Percentiles rank a stretch among this genome's conserved stretches.
These are phyloP conservation scores for Panagrolaimus sp. DNA, from an alignment of 1,140 invertebrate genomes.

Conservation along the genomic window DNA sequence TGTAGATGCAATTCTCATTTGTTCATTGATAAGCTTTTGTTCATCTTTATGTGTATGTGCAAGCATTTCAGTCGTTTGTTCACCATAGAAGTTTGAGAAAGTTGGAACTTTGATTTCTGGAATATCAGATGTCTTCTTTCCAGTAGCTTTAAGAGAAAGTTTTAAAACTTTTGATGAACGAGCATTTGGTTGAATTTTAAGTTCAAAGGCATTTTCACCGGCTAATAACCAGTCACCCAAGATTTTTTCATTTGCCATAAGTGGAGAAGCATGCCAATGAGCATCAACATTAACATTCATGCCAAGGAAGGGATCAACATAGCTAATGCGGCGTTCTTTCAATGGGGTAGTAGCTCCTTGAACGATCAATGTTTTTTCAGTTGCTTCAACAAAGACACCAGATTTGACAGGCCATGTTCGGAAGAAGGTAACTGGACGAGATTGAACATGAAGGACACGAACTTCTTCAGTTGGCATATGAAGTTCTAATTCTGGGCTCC, in stretches of 20 bases:
- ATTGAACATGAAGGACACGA: constrained; percentile 17
- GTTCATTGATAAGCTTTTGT: no score
- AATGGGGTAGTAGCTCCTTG: neutral
- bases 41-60: no score
- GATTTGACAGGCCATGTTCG: constrained; percentile 20
- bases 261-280: constrained; percentile 11
- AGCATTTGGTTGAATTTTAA: constrained; percentile 1
- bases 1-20: no score
- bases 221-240: neutral
- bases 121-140: neutral
- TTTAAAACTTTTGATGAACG: neutral
- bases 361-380: constrained; percentile 34
- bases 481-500: constrained; percentile 10
- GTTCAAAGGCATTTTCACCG: constrained; percentile 27
- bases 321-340: neutral
- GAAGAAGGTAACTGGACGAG: constrained; percentile 29
- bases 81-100: neutral
- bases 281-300: constrained; percentile 15
- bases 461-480: constrained; percentile 18
- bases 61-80: neutral
- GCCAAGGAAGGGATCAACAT: constrained; percentile 13
- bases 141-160: neutral
- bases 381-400: constrained; percentile 20
- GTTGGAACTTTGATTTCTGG: no score
- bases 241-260: neutral